Percentiles rank a stretch among this genome's conserved stretches.
These are phyloP conservation scores for Corythornis madagascariensis DNA, from an alignment of 2,113 vertebrate genomes.

Conservation along the genomic window DNA sequence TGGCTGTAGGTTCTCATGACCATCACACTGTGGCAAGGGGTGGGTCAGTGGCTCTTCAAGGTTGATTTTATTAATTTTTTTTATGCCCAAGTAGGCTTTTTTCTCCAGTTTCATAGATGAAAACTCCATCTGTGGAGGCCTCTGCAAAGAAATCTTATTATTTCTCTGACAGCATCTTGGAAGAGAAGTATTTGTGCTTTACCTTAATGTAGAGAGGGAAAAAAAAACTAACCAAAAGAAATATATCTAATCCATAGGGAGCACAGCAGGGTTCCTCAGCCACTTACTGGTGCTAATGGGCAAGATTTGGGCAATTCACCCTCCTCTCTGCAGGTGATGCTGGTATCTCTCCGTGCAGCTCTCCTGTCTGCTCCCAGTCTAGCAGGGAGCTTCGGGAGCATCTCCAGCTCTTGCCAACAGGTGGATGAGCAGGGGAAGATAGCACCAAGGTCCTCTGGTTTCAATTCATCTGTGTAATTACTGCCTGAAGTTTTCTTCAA, in stretches of 20 bases:
- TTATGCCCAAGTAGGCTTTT: not conserved
- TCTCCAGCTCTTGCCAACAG: not conserved
- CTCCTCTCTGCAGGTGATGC: not conserved
- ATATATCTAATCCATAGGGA: not conserved
- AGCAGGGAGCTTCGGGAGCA: not conserved
- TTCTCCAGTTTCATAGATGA: not conserved
- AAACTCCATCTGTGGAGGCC: not conserved
- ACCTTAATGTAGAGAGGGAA: not conserved
- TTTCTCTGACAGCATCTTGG: not conserved
- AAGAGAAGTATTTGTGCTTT: not conserved
- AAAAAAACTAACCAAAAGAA: not conserved
- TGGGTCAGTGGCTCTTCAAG: not conserved
- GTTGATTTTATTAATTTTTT: too few species aligned
- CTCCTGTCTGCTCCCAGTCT: fast-evolving
- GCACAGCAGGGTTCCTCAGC: not conserved
- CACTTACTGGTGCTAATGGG: not conserved
- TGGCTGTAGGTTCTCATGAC: fast-evolving
- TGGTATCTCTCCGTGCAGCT: not conserved
- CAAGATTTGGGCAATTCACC: not conserved
- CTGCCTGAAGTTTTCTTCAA: not conserved
- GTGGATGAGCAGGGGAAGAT: not conserved
- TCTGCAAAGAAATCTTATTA: not conserved
- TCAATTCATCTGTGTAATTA: fast-evolving
- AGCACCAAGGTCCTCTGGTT: fast-evolving
- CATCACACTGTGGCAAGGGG: not conserved